These are phyloP conservation scores for Epizoanthus stellaris DNA, from an alignment of 92 coral and sea anemone species.

Conservation along the genomic window DNA sequence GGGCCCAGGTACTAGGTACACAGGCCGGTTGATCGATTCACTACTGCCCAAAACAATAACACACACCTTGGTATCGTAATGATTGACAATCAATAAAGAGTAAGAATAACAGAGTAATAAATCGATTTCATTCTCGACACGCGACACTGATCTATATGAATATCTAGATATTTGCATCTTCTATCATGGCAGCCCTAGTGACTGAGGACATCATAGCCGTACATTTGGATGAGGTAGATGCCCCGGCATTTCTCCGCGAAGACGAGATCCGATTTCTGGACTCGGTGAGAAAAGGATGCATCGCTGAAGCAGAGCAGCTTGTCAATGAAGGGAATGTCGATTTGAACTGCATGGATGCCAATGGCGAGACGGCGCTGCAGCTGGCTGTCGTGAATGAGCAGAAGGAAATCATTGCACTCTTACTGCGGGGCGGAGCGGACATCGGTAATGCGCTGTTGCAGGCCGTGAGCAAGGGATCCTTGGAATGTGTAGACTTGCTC, in stretches of 20 bases:
- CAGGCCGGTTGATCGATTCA: too few species aligned
- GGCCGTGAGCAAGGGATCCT: slow-evolving; percentile 35
- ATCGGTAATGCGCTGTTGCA: slow-evolving; percentile 48
- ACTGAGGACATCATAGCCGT: neutral
- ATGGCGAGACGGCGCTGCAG: slow-evolving; percentile 51
- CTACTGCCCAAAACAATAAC: too few species aligned
- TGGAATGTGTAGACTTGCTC: slow-evolving; percentile 37
- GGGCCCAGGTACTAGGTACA: too few species aligned
- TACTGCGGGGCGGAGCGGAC: slow-evolving; percentile 35
- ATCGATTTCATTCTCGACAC: too few species aligned
- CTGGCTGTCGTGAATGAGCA: slow-evolving; percentile 31
- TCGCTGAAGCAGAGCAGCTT: neutral
- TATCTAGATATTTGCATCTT: too few species aligned
- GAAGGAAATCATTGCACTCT: slow-evolving; percentile 16
- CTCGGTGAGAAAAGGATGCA: slow-evolving; percentile 19
- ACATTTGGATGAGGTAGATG: neutral
- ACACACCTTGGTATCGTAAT: too few species aligned
- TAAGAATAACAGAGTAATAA: too few species aligned
- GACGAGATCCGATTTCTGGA: slow-evolving; percentile 36
- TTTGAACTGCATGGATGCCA: slow-evolving; percentile 37
- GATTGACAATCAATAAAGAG: too few species aligned
- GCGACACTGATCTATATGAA: too few species aligned
- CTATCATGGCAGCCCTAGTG: slow-evolving; percentile 10
- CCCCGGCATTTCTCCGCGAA: slow-evolving; percentile 27
- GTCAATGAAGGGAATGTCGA: slow-evolving; percentile 13